These are phyloP conservation scores for Spisula subtruncata DNA, from an alignment of 2,888 invertebrate species.

Conservation along the genomic window DNA sequence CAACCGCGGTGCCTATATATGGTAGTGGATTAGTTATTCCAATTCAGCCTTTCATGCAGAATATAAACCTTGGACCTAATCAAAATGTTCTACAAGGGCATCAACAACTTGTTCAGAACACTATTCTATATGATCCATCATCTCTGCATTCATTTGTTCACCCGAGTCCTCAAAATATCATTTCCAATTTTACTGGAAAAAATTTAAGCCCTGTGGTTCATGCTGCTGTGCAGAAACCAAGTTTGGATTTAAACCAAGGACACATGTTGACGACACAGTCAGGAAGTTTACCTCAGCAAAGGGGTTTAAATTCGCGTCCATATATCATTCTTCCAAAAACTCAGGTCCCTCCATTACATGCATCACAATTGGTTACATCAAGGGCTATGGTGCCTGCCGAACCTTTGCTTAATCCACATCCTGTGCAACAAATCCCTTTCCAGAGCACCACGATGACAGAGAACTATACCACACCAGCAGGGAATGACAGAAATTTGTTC, in stretches of 20 bases:
- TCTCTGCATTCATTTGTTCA: neutral
- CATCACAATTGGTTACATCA: neutral
- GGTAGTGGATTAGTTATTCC: slow-evolving; percentile 41
- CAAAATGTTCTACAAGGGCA: neutral
- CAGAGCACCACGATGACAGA: neutral
- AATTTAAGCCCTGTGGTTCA: neutral
- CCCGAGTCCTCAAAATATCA: neutral
- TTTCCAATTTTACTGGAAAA: slow-evolving; percentile 11
- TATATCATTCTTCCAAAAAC: slow-evolving; percentile 35
- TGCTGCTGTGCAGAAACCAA: neutral
- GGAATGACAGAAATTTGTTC: neutral
- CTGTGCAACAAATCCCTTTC: neutral
- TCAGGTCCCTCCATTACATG: neutral
- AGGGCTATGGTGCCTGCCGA: neutral
- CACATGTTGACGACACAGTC: neutral
- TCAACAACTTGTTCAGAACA: neutral
- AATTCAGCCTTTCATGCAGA: slow-evolving; percentile 40
- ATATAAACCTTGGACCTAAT: neutral
- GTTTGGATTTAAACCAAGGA: slow-evolving; percentile 17
- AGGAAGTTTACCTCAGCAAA: neutral
- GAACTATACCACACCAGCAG: neutral
- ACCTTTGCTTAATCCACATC: neutral
- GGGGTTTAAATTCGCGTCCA: neutral
- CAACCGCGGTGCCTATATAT: slow-evolving; percentile 6
- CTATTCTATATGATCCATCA: neutral